These are phyloP conservation scores for Smutsia temminckii DNA, from an alignment of 2,797 vertebrate genomes.

Conservation along the genomic window DNA sequence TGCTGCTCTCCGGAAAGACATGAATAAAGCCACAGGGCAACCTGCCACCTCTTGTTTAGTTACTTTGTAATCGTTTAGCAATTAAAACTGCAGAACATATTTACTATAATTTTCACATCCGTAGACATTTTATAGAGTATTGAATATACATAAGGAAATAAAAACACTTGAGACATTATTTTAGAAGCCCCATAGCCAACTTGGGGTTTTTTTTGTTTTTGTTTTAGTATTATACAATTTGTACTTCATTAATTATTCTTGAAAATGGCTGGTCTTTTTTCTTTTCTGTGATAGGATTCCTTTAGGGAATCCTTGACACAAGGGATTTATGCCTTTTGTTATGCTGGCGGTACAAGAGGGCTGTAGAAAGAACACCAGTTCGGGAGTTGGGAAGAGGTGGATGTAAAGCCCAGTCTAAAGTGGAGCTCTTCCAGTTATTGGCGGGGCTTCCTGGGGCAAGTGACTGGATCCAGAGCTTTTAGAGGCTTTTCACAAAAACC, in stretches of 20 bases:
- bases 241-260: constrained; percentile 49
- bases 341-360: background rate
- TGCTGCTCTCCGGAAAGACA: constrained; percentile 61
- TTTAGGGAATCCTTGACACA: background rate
- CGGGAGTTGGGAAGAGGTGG: background rate
- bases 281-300: background rate
- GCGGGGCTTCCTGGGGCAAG: background rate
- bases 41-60: constrained; percentile 63
- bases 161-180: constrained; percentile 36
- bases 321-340: background rate
- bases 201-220: background rate
- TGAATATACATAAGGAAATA: constrained; percentile 47
- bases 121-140: constrained; percentile 57
- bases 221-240: background rate
- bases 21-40: constrained; percentile 70
- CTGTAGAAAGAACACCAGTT: background rate
- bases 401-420: background rate
- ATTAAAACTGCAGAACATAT: constrained; percentile 57
- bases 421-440: background rate
- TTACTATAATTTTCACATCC: constrained; percentile 61
- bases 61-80: constrained; percentile 65
- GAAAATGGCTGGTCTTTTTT: background rate
- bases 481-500: background rate
- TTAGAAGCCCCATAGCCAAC: constrained; percentile 2
- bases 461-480: background rate